Base-by-base conservation (phyloP, 2,113 vertebrate genomes). In the Tychaedon coryphoeus region DNA sequence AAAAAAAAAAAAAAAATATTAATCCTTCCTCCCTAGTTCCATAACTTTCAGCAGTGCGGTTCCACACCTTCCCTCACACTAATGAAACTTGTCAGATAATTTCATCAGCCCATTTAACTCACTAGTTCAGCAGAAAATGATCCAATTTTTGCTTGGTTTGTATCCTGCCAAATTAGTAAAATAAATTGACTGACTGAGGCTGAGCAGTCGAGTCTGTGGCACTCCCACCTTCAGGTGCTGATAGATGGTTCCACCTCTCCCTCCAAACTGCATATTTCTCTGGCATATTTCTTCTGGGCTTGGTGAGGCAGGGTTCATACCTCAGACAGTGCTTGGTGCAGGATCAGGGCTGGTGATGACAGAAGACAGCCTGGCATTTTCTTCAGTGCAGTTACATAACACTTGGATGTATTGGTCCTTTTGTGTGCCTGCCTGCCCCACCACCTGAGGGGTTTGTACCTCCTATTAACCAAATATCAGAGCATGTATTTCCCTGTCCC, bases 71-170 rank as follows among this genome's bases (percentile, higher is more conserved):
- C 47, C 29, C 33, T 92, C 71, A 74, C 19, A 34, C 18, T 86
- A 93, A 93, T 92, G 88, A 92, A 92, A 95, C 45, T 75, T 88
- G 71, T 90, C 86, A 92, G 82, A 61, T 90, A 64, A 93, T 90
- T 95, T 88, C 86, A 93, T 93, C 78, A 88, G 74, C 18, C 53
- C 50, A 54, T 70, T 82, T 90, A 93, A 88, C 64, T 80, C 67
- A 58, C 75, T 62, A 77, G 71, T 73, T 96, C 85, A 88, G 50
- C 54, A 93, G 51, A 88, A 96, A 94, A 88, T 51, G 3, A 83
- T 74, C 23, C 64, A 14, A 24, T 40, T 88, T 90, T 90, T 73
- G 19, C 54, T 64, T 33, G 9, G 18, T 80, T 95, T 93, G n/a
- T 93, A 92, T 95, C 57, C 71, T 83, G 75, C 19, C 64, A 88